phyloP scores from a whole-genome alignment of 2,113 vertebrate genomes.

The Poecile atricapillus region DNA sequence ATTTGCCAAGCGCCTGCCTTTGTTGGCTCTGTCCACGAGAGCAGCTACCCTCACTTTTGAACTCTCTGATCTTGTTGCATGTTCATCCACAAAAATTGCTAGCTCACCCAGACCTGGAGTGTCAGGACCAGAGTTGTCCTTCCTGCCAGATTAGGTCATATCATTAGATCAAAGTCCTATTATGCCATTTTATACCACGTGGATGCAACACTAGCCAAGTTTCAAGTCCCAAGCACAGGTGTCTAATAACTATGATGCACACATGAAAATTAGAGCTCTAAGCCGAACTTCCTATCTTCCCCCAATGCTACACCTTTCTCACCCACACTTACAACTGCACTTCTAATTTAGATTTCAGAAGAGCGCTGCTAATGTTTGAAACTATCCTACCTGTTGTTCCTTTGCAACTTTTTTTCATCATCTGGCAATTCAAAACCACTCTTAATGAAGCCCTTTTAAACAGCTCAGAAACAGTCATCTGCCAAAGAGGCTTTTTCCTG shows the following conservation, averaged over 20 bases:
- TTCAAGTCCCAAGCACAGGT: constrained; percentile 2
- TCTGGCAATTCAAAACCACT: background rate
- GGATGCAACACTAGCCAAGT: constrained; percentile 16
- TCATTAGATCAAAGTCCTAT: constrained; percentile 35
- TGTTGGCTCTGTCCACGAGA: background rate
- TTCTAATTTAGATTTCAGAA: background rate
- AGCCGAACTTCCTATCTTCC: background rate
- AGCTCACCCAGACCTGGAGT: background rate
- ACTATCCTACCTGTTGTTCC: background rate
- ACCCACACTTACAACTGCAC: background rate
- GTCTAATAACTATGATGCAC: background rate
- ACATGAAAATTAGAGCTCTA: background rate
- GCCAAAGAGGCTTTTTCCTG: background rate
- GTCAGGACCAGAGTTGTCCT: background rate
- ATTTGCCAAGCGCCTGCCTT: constrained; percentile 26
- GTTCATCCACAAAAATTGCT: background rate
- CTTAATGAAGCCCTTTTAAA: background rate
- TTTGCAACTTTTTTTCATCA: background rate
- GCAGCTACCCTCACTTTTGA: constrained; percentile 26
- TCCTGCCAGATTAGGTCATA: constrained; percentile 51
- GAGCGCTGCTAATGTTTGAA: background rate
- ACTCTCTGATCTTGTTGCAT: background rate
- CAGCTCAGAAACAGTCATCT: background rate
- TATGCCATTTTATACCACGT: background rate
- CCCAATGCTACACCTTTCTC: background rate